Evolutionary conservation across 2,113 vertebrate genomes (phyloP).

Genomic region (Bothrops jararaca): DNA sequence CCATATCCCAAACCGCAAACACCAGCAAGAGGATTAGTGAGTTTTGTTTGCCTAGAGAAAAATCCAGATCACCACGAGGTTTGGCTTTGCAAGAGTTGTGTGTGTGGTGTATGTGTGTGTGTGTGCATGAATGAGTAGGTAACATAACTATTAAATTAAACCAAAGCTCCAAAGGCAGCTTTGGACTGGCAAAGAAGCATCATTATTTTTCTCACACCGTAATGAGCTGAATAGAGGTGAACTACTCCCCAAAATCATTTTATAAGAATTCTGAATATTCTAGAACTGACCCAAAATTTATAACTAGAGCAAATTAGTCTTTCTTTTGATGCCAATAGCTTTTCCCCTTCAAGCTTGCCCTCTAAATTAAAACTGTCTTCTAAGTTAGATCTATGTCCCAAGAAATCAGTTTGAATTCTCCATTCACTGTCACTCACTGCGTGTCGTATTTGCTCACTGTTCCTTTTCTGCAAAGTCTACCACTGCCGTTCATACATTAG

Average conservation of each 20-base stretch:
- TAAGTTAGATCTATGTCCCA: not conserved
- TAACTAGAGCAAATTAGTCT: not conserved
- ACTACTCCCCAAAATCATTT: not conserved
- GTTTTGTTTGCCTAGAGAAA: not conserved
- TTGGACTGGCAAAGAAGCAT: not conserved
- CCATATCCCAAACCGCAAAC: slow-evolving; percentile 10
- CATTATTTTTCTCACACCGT: not conserved
- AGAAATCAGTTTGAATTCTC: not conserved
- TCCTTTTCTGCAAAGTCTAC: not conserved
- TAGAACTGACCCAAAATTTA: not conserved
- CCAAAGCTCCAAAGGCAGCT: not conserved
- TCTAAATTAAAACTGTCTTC: not conserved
- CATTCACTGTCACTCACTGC: not conserved
- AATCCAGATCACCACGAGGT: slow-evolving; percentile 16
- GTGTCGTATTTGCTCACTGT: not conserved
- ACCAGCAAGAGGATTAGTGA: not conserved
- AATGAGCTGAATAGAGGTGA: not conserved
- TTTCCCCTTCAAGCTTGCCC: not conserved
- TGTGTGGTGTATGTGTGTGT: not conserved
- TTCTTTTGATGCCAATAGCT: not conserved
- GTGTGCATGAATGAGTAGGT: not conserved
- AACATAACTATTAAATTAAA: not conserved
- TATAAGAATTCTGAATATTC: not conserved
- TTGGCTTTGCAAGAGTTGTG: slow-evolving; percentile 2
- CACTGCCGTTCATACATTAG: not conserved